These are phyloP conservation scores for Lasiurus cinereus DNA, from an alignment of 2,113 vertebrate genomes.

Conservation along the genomic window DNA sequence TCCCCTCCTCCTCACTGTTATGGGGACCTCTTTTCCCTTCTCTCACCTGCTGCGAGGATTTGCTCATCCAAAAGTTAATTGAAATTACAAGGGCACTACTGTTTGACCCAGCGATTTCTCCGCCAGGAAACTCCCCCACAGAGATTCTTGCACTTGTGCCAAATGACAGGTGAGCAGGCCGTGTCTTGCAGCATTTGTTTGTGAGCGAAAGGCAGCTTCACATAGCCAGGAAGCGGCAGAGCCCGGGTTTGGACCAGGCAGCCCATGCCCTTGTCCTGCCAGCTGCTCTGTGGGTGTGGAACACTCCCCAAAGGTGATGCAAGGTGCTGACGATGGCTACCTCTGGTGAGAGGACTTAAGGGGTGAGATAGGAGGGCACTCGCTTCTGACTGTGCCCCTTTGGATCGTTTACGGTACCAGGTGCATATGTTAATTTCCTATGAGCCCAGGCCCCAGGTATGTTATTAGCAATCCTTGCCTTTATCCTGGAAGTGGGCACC, in stretches of 20 bases:
- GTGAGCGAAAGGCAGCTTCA: background rate
- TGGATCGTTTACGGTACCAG: background rate
- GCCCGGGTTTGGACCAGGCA: background rate
- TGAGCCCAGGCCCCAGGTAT: background rate
- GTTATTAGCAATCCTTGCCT: background rate
- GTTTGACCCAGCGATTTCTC: conserved; percentile 43
- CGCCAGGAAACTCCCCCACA: background rate
- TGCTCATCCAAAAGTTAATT: conserved; percentile 38
- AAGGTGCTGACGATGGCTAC: background rate
- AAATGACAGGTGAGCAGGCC: background rate
- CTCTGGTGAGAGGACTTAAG: conserved; percentile 31
- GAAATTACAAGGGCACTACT: conserved; percentile 31
- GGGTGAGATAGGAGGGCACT: conserved; percentile 11
- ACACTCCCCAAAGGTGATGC: conserved; percentile 15
- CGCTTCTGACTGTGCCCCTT: background rate
- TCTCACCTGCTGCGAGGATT: background rate
- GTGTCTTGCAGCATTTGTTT: background rate
- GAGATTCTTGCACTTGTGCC: conserved; percentile 25
- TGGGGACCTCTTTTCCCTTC: background rate
- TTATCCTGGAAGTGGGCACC: background rate
- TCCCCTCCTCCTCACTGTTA: background rate
- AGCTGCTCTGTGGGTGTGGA: conserved; percentile 17
- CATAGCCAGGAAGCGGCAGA: background rate
- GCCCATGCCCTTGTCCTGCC: background rate
- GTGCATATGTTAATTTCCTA: background rate